Base-by-base conservation (phyloP, 2,797 vertebrate species). In the Bryconaethiops microstoma region DNA sequence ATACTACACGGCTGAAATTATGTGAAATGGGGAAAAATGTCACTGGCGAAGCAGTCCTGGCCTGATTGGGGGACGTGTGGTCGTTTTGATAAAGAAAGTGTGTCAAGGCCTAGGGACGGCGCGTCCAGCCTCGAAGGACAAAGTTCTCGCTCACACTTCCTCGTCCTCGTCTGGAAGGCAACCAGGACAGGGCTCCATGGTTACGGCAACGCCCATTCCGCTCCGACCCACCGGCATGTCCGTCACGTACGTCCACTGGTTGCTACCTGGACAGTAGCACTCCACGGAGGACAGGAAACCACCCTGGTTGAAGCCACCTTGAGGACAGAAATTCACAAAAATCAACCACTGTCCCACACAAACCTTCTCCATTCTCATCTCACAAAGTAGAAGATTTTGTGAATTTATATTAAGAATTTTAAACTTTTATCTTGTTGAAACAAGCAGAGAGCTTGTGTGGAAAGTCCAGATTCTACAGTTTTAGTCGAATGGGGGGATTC, bases 151-250 rank as follows among this genome's bases (percentile, higher is more conserved):
- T 79, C 76, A 83, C 29, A 68, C 91, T 0, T 85, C 84, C 5
- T 83, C 87, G 6, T 84, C 82, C n/a, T 84, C 82, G 17, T 93
- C 90, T 0, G 88, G 84, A 80, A 94, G 88, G 86, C 84, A 92
- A 80, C 93, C 92, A 0, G 94, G 95, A 80, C 95, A 96, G 7
- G 95, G 95, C 88, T 96, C 95, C 95, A 96, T 96, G 86, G 95
- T 96, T 16, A 96, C 95, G 0, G 94, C 92, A 12, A 96, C 87
- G 65, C 95, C 95, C 92, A 95, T 95, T 23, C 95, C 95, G 62
- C 95, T 96, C 79, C 94, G 92, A 14, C 91, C 93, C 0, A 88
- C 16, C 0, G 92, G 89, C 95, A 96, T 95, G 82, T 92, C 88
- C 0, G 90, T 90, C 82, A 94, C 60, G 13, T 83, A 77, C 0